phyloP scores from a whole-genome alignment of 2,113 vertebrate genomes.

The Nycticryphes semicollaris region DNA sequence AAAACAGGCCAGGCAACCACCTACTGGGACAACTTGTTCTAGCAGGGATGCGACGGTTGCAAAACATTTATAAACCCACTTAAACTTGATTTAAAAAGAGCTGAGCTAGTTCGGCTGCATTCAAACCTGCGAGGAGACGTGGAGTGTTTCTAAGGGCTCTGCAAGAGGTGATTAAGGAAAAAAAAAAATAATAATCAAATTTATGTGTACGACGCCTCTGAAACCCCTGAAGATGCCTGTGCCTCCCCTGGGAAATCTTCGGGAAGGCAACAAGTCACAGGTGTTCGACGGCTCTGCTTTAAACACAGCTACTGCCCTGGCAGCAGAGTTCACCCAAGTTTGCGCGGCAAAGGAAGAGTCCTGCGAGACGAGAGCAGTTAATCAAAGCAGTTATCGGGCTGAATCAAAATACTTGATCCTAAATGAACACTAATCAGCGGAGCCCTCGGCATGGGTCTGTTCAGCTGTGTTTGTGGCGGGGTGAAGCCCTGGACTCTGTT shows the following conservation, averaged over 20 bases:
- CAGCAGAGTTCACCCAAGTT: neutral
- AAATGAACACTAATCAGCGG: accelerated
- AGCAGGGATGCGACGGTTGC: neutral
- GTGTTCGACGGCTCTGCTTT: accelerated
- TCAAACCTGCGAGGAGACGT: neutral
- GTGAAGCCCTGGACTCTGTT: neutral
- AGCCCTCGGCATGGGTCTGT: accelerated
- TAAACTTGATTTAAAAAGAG: conserved; percentile 1
- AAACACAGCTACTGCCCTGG: neutral
- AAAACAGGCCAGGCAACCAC: neutral
- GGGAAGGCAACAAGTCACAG: neutral
- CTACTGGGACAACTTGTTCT: conserved; percentile 6
- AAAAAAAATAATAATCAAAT: neutral
- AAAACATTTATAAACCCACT: neutral
- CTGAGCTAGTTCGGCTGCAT: neutral
- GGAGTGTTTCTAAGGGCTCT: neutral
- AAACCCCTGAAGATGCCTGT: neutral
- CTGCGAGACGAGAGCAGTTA: neutral
- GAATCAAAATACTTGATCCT: neutral
- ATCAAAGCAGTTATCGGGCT: neutral
- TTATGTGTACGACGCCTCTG: neutral
- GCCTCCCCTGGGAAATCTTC: neutral
- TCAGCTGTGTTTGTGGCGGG: neutral
- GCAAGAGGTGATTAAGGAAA: neutral
- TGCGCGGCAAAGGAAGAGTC: neutral